A percentile compares a stretch with the other conserved stretches of the same genome.
Evolutionary conservation across 2,888 invertebrate species (phyloP).

Genomic region (Mimumesa dahlbomi): DNA sequence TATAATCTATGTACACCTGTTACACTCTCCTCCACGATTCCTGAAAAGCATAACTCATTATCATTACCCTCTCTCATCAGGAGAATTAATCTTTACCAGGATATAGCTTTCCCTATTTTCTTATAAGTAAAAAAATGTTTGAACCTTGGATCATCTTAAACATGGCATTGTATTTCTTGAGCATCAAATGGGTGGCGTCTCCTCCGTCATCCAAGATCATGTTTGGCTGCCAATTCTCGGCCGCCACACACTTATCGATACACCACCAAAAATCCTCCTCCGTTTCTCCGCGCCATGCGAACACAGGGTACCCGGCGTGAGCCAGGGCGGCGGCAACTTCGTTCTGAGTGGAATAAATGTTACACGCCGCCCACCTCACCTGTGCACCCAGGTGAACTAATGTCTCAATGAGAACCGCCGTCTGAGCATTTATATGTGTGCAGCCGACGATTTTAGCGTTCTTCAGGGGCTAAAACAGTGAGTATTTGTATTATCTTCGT

Average conservation of each 20-base stretch:
- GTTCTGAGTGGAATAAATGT: slow-evolving; percentile 99
- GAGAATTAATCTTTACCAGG: too few species aligned
- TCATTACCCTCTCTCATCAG: background rate
- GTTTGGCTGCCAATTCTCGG: slow-evolving; percentile 97
- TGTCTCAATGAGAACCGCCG: slow-evolving; percentile 96
- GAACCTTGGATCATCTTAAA: slow-evolving; percentile 94
- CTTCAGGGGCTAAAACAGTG: slow-evolving; percentile 86
- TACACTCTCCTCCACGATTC: slow-evolving; percentile 98
- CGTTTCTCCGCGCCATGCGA: slow-evolving; percentile 98
- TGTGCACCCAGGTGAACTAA: slow-evolving; percentile 93
- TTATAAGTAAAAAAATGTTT: background rate
- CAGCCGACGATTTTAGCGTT: slow-evolving; percentile 98
- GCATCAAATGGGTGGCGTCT: slow-evolving; percentile 97
- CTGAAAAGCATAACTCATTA: slow-evolving; percentile 79
- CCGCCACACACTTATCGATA: slow-evolving; percentile 96
- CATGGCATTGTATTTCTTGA: slow-evolving; percentile 96
- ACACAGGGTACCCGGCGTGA: slow-evolving; percentile 93
- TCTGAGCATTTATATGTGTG: slow-evolving; percentile 99
- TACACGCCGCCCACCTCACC: slow-evolving; percentile 98
- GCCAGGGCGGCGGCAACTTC: slow-evolving; percentile 98
- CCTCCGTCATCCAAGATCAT: slow-evolving; percentile 99
- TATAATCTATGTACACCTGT: slow-evolving; percentile 99
- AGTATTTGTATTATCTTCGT: background rate
- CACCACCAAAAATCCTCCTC: slow-evolving; percentile 99
- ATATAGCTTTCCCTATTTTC: too few species aligned